These are phyloP conservation scores for Cinara cedri DNA, from an alignment of 2,888 invertebrate species.

Conservation along the genomic window DNA sequence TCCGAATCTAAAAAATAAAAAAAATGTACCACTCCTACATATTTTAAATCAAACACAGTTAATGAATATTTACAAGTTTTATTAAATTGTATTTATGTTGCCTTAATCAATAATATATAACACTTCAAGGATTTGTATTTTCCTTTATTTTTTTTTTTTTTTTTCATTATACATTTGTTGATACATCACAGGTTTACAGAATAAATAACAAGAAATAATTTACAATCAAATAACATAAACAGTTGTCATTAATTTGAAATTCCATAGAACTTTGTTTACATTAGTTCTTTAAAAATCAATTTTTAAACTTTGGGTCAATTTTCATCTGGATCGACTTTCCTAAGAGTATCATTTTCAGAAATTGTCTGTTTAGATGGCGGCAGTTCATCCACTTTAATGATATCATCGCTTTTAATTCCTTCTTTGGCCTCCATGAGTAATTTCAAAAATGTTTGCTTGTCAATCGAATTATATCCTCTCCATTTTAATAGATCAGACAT, in stretches of 20 bases:
- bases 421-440: slow-evolving; percentile 47
- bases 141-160: slow-evolving; percentile 28
- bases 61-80: too few relatives aligned
- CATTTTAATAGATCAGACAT: slow-evolving; percentile 51
- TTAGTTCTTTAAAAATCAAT: slow-evolving; percentile 1
- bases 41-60: too few relatives aligned
- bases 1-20: too few relatives aligned
- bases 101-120: too few relatives aligned
- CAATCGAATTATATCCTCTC: slow-evolving; percentile 46
- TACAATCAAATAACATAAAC: slow-evolving; percentile 47
- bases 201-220: slow-evolving; percentile 54
- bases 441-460: slow-evolving; percentile 53
- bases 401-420: slow-evolving; percentile 51
- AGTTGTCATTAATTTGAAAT: slow-evolving; percentile 33
- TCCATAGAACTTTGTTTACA: slow-evolving; percentile 13
- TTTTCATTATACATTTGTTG: slow-evolving; percentile 39
- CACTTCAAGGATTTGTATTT: not conserved
- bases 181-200: slow-evolving; percentile 41
- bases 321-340: slow-evolving; percentile 56
- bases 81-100: too few relatives aligned
- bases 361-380: slow-evolving; percentile 50
- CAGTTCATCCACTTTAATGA: slow-evolving; percentile 54
- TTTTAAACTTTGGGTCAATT: slow-evolving; percentile 31
- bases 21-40: too few relatives aligned
- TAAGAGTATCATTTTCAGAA: slow-evolving; percentile 56